A percentile compares a stretch with the other conserved stretches of the same genome.
Evolutionary conservation across 1,140 invertebrate genomes (phyloP).

Genomic region (Archivesica marissinica): DNA sequence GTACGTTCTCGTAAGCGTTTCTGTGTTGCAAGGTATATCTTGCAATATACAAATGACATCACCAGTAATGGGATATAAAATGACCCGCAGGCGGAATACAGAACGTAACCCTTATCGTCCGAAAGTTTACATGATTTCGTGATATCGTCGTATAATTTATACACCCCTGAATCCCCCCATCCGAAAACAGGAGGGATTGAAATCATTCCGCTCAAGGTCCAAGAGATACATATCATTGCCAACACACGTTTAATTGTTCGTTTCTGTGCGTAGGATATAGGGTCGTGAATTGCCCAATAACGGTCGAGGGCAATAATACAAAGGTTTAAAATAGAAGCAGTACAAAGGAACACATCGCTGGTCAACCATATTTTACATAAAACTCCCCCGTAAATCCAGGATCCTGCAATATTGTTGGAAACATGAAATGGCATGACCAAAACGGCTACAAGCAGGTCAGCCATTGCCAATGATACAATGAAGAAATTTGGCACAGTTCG

Average conservation of each 20-base stretch:
- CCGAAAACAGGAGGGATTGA: conserved; percentile 97
- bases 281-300: conserved; percentile 95
- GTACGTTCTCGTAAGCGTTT: conserved; percentile 62
- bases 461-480: conserved; percentile 96
- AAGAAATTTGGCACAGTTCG: conserved; percentile 99
- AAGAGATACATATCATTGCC: conserved; percentile 94
- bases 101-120: conserved; percentile 81
- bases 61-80: conserved; percentile 84
- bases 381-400: conserved; percentile 95
- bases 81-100: conserved; percentile 83
- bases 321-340: conserved; percentile 96
- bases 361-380: conserved; percentile 98
- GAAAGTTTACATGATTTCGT: conserved; percentile 77
- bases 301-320: conserved; percentile 93
- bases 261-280: conserved; percentile 98
- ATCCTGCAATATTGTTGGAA: conserved; percentile 91
- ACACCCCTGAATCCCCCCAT: conserved; percentile 86
- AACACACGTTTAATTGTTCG: conserved; percentile 94
- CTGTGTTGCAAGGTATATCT: conserved; percentile 73
- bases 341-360: conserved; percentile 97
- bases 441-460: conserved; percentile 96
- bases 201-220: conserved; percentile 94
- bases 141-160: conserved; percentile 58
- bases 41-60: conserved; percentile 82
- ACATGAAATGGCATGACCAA: conserved; percentile 98